Evolutionary conservation across 2,888 invertebrate genomes (phyloP), one percentile per base, ranked within the genome.

Genomic region (Tholera decimalis): DNA sequence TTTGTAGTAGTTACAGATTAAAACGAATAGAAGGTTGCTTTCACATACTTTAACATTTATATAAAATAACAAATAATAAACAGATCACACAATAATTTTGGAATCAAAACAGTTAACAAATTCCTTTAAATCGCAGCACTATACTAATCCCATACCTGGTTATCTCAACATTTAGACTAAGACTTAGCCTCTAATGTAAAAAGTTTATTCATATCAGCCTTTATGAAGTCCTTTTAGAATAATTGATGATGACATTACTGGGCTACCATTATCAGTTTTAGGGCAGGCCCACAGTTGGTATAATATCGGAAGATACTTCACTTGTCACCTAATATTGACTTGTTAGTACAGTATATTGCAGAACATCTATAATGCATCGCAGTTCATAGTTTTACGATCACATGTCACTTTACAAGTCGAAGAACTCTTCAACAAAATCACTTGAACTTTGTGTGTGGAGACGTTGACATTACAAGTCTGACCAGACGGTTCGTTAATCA

Each of bases 41-140:
- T 15, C 20, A 51, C 41, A 58, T 56, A 63, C 6, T 39, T 65
- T 44, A 79, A 82, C 65, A 80, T 49, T 54, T 26, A 68, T 63
- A 63, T 69, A 64, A 37, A 6, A 28, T 49, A 57, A 49, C 53
- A 63, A 70, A 67, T 41, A 57, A 76, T 43, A 68, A 72, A 63
- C 55, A 39, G 39, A 61, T 43, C 22, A 59, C 35, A 59, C 50
- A 20, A 64, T 47, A 73, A 68, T 80, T 80, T 75, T 62, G 73
- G 73, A 75, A 80, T 81, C 54, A 62, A 75, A 81, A 81, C 79
- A 13, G 46, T 61, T 62, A 83, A 83, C 81, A 73, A 76, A 81
- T 67, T 75, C 64, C 83, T 44, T 22, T 37, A 65, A 72, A 63
- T 56, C 59, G 56, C 39, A 33, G 56, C 49, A 69, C 35, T 63